Evolutionary conservation across 1,140 invertebrate species (phyloP), one percentile per base, ranked within the genome.

Genomic region (Colletes gigas): DNA sequence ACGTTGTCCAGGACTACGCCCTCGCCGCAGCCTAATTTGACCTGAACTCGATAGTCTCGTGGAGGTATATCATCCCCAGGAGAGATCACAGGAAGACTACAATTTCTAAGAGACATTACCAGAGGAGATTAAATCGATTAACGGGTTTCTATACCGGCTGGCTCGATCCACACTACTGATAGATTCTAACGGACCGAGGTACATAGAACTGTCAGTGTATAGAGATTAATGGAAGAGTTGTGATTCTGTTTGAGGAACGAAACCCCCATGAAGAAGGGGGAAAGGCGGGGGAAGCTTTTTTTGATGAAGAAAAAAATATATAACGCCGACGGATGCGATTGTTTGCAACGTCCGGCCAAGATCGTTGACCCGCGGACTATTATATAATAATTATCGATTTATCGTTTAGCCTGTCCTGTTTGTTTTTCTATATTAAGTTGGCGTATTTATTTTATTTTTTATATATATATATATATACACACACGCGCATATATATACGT

Each of bases 401-500:
- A 72, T 82, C 54, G 39, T 84, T 85, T 70, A 67, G 78, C 66
- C 30, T 60, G 59, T 65, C 57, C 44, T 69, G 74, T 66, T 81
- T 71, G 72, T 83, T 78, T 82, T 79, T 79, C 9, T 50, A 86
- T 89, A 89, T 85, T 88, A 90, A 90, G 83, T 87, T 85, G 88
- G 80, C 71, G 54, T 92, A 92, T 91, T 91, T 92, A 91, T 92
- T 92, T 90, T 89, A 88, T 89, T 88, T 81, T 89, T 88, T 89
- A 72, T 86, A 85, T 84, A 81, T 82, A 80, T 68, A 66, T 52
- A 71, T 67, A 79, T 44, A 70, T 10, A 72, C 9, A 54, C 67
- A 52, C 14, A 52, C 21, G 54, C 30, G 44, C n/a, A 54, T n/a
- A 21, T 55, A 44, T 21, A 52, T 4, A 63, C 52, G 57, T 54